A percentile compares a stretch with the other conserved stretches of the same genome.
Conservation (phyloP, 1,140 invertebrate genomes). For the Leptinotarsa defecta region DNA sequence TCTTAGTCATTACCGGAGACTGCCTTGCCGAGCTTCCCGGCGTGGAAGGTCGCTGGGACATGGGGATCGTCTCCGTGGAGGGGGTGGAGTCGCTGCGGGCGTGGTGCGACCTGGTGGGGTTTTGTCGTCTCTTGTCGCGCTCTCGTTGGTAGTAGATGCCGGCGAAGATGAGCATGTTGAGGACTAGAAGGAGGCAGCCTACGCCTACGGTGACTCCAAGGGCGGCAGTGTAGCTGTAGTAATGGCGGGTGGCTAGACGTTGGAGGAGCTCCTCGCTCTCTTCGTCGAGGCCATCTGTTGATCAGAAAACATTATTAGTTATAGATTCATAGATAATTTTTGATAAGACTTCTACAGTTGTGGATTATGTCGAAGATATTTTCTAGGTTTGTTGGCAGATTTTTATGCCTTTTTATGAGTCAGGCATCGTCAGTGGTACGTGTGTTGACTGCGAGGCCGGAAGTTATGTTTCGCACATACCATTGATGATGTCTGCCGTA, state of each 20-base stretch:
- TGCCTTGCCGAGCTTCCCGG: slow-evolving; percentile 47
- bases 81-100: slow-evolving; percentile 43
- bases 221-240: slow-evolving; percentile 77
- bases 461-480: too few relatives aligned
- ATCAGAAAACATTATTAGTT: too few relatives aligned
- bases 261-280: slow-evolving; percentile 61
- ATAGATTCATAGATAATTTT: too few relatives aligned
- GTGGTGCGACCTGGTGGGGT: slow-evolving; percentile 26
- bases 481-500: too few relatives aligned
- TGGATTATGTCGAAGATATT: too few relatives aligned
- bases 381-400: too few relatives aligned
- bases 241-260: slow-evolving; percentile 61
- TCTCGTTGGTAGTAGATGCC: slow-evolving; percentile 85
- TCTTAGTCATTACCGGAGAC: slow-evolving; percentile 43
- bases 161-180: slow-evolving; percentile 87
- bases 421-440: too few relatives aligned
- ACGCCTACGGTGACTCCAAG: slow-evolving; percentile 88
- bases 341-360: too few relatives aligned
- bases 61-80: slow-evolving; percentile 53
- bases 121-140: slow-evolving; percentile 57
- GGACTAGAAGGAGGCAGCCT: slow-evolving; percentile 81
- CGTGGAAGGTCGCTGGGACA: slow-evolving; percentile 55
- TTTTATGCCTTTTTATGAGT: too few relatives aligned
- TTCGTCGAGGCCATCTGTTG: slow-evolving; percentile 55
- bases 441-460: too few relatives aligned